Conservation (phyloP, 2,888 invertebrate species). For the Pristionchus japonicus region DNA sequence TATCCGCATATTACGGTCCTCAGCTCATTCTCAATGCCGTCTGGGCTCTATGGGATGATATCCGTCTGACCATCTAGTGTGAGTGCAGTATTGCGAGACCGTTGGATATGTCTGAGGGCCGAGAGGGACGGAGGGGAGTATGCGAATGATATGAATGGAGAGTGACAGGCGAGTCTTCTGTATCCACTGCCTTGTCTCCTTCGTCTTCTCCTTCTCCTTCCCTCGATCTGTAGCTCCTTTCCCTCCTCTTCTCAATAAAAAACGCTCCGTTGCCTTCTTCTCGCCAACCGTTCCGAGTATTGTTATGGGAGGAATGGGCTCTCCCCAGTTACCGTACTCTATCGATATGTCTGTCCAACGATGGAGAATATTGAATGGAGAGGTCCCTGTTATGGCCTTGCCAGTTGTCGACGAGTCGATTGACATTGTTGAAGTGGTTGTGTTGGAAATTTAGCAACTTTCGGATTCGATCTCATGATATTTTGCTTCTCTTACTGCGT, state of each 20-base stretch:
- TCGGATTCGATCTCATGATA: too few relatives aligned
- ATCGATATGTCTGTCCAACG: too few relatives aligned
- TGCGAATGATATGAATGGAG: conserved; percentile 40
- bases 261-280: background rate
- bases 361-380: too few relatives aligned
- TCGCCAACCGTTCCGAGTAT: conserved; percentile 2
- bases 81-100: too few relatives aligned
- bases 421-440: too few relatives aligned
- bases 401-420: too few relatives aligned
- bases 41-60: background rate
- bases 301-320: background rate
- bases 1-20: background rate
- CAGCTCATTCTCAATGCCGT: background rate
- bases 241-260: conserved; percentile 4
- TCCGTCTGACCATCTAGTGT: too few relatives aligned
- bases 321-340: too few relatives aligned
- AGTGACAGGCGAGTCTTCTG: conserved; percentile 27
- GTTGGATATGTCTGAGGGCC: background rate
- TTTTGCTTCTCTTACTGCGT: too few relatives aligned
- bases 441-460: too few relatives aligned
- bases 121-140: background rate
- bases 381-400: too few relatives aligned
- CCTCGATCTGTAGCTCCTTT: background rate
- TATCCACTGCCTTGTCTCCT: conserved; percentile 4
- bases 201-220: background rate